A percentile compares a stretch with the other conserved stretches of the same genome.
phyloP scores from a whole-genome alignment of 2,113 vertebrate genomes.

The Cacatua alba region DNA sequence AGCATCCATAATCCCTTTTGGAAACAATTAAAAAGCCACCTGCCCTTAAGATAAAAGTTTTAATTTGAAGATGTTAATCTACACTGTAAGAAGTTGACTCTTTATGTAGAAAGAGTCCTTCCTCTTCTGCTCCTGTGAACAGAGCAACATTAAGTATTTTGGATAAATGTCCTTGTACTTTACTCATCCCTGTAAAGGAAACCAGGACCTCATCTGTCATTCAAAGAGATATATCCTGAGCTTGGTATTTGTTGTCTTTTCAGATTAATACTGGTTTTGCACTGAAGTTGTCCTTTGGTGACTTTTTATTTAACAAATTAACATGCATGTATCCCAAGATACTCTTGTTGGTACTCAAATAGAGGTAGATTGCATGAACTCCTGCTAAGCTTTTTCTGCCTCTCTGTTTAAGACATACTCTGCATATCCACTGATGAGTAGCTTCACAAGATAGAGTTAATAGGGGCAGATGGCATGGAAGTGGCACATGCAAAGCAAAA shows the following conservation, averaged over 20 bases:
- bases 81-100: neutral
- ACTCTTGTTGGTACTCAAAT: neutral
- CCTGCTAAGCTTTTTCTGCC: neutral
- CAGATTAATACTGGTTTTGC: neutral
- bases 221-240: neutral
- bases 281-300: neutral
- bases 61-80: neutral
- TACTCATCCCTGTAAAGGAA: neutral
- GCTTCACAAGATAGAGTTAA: neutral
- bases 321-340: neutral
- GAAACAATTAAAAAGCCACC: neutral
- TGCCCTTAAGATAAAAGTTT: neutral
- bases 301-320: neutral
- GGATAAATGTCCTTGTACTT: neutral
- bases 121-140: neutral
- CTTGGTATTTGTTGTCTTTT: neutral
- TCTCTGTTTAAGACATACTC: rapidly evolving
- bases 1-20: neutral
- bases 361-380: neutral
- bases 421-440: neutral
- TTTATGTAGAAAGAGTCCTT: neutral
- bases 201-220: neutral
- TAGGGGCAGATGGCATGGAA: neutral
- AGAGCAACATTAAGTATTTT: neutral
- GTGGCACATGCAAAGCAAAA: neutral